phyloP scores from a whole-genome alignment of 2,113 vertebrate species.

The Elephantulus edwardii region DNA sequence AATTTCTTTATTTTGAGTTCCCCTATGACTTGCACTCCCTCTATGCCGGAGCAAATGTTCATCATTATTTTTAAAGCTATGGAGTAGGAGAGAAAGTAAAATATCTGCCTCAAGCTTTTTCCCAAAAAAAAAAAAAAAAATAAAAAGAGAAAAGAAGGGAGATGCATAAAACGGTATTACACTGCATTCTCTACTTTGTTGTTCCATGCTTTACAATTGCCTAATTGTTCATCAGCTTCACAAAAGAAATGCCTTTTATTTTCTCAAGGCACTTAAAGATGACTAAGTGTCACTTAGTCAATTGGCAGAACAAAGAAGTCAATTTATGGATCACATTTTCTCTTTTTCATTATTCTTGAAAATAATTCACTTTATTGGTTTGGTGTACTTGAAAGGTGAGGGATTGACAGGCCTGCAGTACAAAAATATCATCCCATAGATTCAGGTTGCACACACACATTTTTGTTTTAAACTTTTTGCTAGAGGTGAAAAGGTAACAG shows the following conservation, averaged over 20 bases:
- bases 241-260: constrained; percentile 82
- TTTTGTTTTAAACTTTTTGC: constrained; percentile 68
- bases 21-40: background rate
- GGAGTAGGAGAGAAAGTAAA: constrained; percentile 61
- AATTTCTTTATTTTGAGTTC: constrained; percentile 50
- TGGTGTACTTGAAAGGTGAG: constrained; percentile 76
- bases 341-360: constrained; percentile 78
- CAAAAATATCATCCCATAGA: constrained; percentile 74
- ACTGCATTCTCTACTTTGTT: constrained; percentile 68
- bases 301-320: constrained; percentile 82
- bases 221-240: constrained; percentile 80
- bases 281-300: constrained; percentile 83
- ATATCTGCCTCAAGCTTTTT: constrained; percentile 45
- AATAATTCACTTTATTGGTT: constrained; percentile 81
- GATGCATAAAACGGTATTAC: constrained; percentile 71
- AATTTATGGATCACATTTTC: constrained; percentile 82
- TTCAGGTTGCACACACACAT: constrained; percentile 36
- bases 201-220: constrained; percentile 72
- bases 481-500: constrained; percentile 74
- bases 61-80: constrained; percentile 58
- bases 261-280: constrained; percentile 81
- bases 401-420: constrained; percentile 70
- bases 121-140: constrained; percentile 74
- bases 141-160: constrained; percentile 61
- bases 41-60: constrained; percentile 9